These are phyloP conservation scores for Drosophila meridionalis DNA, from an alignment of 2,888 invertebrate species.

Conservation along the genomic window DNA sequence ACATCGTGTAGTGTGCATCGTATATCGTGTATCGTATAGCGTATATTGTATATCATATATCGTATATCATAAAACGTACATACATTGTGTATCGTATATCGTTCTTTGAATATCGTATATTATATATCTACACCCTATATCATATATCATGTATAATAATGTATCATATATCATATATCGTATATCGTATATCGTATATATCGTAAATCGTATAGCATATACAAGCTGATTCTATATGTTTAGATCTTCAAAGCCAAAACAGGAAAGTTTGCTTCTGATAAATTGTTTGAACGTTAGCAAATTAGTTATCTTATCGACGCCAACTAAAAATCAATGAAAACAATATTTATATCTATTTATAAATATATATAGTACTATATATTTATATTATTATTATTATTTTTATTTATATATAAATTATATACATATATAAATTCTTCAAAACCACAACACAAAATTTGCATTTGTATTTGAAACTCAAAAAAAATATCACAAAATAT, in stretches of 20 bases:
- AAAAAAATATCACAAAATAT: background rate
- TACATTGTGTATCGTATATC: background rate
- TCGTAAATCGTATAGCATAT: background rate
- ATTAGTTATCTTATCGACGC: background rate
- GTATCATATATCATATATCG: background rate
- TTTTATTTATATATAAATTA: background rate
- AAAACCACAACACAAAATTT: background rate
- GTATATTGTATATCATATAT: background rate
- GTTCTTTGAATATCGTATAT: background rate
- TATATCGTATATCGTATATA: background rate
- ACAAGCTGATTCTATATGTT: background rate
- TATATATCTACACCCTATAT: background rate
- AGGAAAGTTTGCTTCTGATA: background rate
- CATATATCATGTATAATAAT: background rate
- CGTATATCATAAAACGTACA: background rate
- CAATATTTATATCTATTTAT: slow-evolving; percentile 1
- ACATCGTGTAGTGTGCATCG: background rate
- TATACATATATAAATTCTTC: background rate
- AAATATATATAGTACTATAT: background rate
- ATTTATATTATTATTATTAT: background rate
- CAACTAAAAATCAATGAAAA: background rate
- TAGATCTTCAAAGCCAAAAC: background rate
- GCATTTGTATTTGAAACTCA: background rate
- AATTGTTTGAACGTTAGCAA: background rate
- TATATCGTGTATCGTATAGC: background rate